phyloP scores from a whole-genome alignment of 2,113 vertebrate species.

The Leucopsar rothschildi region DNA sequence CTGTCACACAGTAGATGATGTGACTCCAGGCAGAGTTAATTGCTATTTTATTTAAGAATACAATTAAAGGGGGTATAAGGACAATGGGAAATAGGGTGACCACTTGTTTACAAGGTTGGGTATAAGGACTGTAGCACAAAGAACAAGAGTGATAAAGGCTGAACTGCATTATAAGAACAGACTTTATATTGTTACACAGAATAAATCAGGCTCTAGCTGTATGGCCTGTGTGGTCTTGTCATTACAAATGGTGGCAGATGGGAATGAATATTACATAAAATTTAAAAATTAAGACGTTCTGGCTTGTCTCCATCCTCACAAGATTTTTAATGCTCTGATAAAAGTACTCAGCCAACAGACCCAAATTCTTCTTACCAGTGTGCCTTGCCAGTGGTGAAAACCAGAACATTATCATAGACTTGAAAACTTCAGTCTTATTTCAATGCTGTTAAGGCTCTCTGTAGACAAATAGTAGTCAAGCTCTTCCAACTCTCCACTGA shows the following conservation, averaged over 20 bases:
- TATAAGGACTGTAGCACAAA: not conserved
- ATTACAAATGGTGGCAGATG: not conserved
- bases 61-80: not conserved
- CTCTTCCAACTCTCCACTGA: not conserved
- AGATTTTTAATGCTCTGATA: not conserved
- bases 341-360: not conserved
- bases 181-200: not conserved
- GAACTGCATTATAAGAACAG: fast-evolving
- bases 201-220: not conserved
- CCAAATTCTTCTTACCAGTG: not conserved
- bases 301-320: not conserved
- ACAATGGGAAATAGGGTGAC: not conserved
- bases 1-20: not conserved
- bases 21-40: not conserved
- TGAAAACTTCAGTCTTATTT: not conserved
- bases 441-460: not conserved
- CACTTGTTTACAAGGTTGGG: not conserved
- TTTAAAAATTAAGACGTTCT: not conserved
- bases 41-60: not conserved
- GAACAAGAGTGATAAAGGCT: not conserved
- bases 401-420: not conserved
- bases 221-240: not conserved
- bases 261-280: not conserved
- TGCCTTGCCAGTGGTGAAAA: not conserved
- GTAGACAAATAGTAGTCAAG: not conserved